Percentiles rank a stretch among this genome's conserved stretches.
These are phyloP conservation scores for Idaea dimidiata DNA, from an alignment of 2,888 invertebrate species.

Conservation along the genomic window DNA sequence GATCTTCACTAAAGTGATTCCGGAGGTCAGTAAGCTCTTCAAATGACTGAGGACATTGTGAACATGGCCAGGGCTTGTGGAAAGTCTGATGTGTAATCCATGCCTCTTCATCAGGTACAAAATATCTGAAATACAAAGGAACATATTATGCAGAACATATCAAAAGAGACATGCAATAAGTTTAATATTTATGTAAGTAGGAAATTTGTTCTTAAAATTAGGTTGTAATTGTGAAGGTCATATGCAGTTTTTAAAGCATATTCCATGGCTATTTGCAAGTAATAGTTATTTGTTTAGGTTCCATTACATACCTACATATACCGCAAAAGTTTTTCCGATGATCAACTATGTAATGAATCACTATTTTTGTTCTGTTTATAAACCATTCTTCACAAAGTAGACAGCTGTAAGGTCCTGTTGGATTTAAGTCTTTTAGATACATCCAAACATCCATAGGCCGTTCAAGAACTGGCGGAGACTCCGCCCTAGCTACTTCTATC, in stretches of 20 bases:
- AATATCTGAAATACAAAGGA: slow-evolving; percentile 56
- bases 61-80: slow-evolving; percentile 72
- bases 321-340: slow-evolving; percentile 77
- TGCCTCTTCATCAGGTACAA: slow-evolving; percentile 61
- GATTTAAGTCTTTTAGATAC: slow-evolving; percentile 71
- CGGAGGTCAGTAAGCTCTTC: slow-evolving; percentile 52
- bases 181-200: neutral
- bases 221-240: neutral
- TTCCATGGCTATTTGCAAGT: neutral
- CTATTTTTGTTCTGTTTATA: slow-evolving; percentile 67
- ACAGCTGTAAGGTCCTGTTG: slow-evolving; percentile 71
- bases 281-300: neutral
- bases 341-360: slow-evolving; percentile 74
- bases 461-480: slow-evolving; percentile 46
- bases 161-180: neutral
- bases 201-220: neutral
- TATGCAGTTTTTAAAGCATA: neutral
- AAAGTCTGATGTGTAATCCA: slow-evolving; percentile 63
- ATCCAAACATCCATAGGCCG: slow-evolving; percentile 73
- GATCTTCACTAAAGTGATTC: slow-evolving; percentile 53
- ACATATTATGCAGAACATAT: too few species aligned
- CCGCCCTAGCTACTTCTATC: slow-evolving; percentile 29
- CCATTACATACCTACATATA: slow-evolving; percentile 63
- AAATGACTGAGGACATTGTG: slow-evolving; percentile 66
- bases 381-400: slow-evolving; percentile 74